Percentiles rank a stretch among this genome's conserved stretches.
Evolutionary conservation across 2,797 vertebrate species (phyloP).

Genomic region (Steatocranus sp.): DNA sequence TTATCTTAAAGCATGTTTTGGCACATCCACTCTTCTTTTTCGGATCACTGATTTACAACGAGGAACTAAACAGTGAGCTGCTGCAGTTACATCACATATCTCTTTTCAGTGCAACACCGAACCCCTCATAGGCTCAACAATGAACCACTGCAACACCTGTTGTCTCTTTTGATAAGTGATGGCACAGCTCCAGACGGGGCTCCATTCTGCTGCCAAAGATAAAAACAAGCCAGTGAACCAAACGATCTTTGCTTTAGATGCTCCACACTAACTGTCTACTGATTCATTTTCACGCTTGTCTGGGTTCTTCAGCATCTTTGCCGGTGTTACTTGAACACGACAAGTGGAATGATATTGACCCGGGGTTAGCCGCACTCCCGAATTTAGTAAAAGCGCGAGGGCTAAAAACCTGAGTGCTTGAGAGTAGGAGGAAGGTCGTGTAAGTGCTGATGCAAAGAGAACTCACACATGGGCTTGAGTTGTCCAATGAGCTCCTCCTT

Average conservation of each 20-base stretch:
- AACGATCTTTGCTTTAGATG: conserved; percentile 16
- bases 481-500: conserved; percentile 97
- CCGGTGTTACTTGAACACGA: conserved; percentile 1
- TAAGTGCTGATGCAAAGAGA: not conserved
- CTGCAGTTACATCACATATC: not conserved
- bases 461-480: conserved; percentile 98
- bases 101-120: not conserved
- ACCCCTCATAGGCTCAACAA: not conserved
- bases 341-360: conserved; percentile 12
- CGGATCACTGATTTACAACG: not conserved
- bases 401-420: conserved; percentile 14
- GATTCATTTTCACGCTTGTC: not conserved
- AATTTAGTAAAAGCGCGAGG: conserved; percentile 1
- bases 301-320: not conserved
- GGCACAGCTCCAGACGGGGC: conserved; percentile 15
- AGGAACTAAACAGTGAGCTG: not conserved
- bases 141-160: conserved; percentile 23
- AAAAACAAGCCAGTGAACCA: conserved; percentile 16
- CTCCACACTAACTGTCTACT: conserved; percentile 5
- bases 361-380: conserved; percentile 20
- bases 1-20: not conserved
- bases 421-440: not conserved
- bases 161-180: conserved; percentile 33
- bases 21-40: not conserved
- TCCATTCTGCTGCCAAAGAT: not conserved